Base-by-base conservation (phyloP, 2,113 vertebrate genomes). In the Anarrhichthys ocellatus region DNA sequence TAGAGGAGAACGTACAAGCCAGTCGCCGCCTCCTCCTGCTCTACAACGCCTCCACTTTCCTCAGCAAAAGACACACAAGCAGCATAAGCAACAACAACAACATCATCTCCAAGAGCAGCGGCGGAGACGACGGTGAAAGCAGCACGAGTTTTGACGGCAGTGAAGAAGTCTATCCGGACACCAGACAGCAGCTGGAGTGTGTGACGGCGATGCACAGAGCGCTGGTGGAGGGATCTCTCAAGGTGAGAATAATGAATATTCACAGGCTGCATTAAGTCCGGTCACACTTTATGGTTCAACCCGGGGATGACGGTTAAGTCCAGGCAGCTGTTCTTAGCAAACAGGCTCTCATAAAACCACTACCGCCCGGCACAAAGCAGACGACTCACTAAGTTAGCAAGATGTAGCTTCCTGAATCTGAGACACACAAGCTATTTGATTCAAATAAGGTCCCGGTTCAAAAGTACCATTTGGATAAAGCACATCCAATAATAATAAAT, bases 1-100 rank as follows among this genome's bases (percentile, higher is more conserved):
- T 97, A 4, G 94, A 97, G 32, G 95, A 97, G 80, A 95, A 89
- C 22, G 92, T 97, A 13, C 91, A 92, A 46, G 92, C 94, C 72
- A 97, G 97, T 83, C 96, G 96, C 69, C 92, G 96, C 11, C 75
- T 98, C 73, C 93, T 98, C 0, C 92, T 98, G 62, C 68, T 98
- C 77, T 91, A 96, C 94, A 84, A 92, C 0, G 87, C 94, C 87
- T 10, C 93, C 79, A 91, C 92, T 14, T 94, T 61, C 78, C 89
- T 10, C 85, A 71, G 78, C 78, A 80, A 77, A 9, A 82, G 73
- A 50, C 82, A 64, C 84, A 62, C 66, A 1, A 87, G 84, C 88
- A 82, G 59, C 73, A 74, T 22, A 4, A 84, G 70, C 59, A 71
- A 52, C 15, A 85, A 91, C 38, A 92, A 92, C 77, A 90, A 89